phyloP scores from a whole-genome alignment of 2,797 vertebrate genomes.

The Bufotes viridis region DNA sequence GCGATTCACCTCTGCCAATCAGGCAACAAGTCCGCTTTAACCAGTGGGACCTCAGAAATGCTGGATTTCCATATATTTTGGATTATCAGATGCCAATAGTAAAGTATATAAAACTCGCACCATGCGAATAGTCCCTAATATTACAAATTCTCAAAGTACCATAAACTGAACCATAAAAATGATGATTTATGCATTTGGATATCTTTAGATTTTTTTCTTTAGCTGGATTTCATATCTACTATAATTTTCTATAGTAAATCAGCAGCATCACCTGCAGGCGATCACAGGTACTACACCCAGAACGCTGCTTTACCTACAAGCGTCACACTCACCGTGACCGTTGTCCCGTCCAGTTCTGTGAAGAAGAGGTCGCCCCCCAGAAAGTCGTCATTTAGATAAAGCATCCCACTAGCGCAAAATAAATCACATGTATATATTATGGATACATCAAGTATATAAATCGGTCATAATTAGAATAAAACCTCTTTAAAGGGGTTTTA shows the following conservation, averaged over 20 bases:
- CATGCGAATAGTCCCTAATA: too few relatives aligned
- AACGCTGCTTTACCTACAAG: too few relatives aligned
- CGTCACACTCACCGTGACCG: constrained; percentile 82
- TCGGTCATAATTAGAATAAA: neutral
- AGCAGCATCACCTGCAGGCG: constrained; percentile 13
- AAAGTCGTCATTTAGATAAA: constrained; percentile 96
- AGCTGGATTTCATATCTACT: too few relatives aligned
- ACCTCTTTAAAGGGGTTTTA: neutral
- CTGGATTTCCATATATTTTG: too few relatives aligned
- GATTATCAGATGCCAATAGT: too few relatives aligned
- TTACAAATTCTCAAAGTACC: too few relatives aligned
- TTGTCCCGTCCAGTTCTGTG: constrained; percentile 87
- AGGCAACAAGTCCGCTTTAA: too few relatives aligned
- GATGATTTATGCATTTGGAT: neutral
- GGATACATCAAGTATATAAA: neutral
- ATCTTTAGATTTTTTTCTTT: neutral
- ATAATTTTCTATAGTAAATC: neutral
- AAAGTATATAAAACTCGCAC: too few relatives aligned
- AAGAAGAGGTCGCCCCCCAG: constrained; percentile 93
- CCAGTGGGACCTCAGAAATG: too few relatives aligned
- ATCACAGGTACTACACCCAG: neutral
- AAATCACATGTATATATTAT: constrained; percentile 7
- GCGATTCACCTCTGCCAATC: too few relatives aligned
- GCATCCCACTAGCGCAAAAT: constrained; percentile 81
- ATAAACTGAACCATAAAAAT: neutral